These are phyloP conservation scores for Argentina silus DNA, from an alignment of 2,797 vertebrate species.

Conservation along the genomic window DNA sequence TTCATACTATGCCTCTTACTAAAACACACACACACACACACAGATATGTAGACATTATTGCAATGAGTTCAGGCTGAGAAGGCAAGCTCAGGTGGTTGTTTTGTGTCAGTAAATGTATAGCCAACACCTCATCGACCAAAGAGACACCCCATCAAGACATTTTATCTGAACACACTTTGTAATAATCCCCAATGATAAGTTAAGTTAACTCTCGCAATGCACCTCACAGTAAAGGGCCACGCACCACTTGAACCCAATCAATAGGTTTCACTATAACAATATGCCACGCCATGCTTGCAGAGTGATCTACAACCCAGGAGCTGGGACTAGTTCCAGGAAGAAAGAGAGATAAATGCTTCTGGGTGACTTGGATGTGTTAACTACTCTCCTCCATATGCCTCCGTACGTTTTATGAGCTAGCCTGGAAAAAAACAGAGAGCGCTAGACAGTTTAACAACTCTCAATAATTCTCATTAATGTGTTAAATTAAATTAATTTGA, in stretches of 20 bases:
- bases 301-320: constrained; percentile 31
- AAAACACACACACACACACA: not conserved
- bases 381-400: constrained; percentile 19
- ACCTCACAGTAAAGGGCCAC: not conserved
- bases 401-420: constrained; percentile 45
- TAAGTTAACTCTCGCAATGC: not conserved
- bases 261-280: not conserved
- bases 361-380: constrained; percentile 23
- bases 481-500: not conserved
- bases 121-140: not conserved
- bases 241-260: not conserved
- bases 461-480: not conserved
- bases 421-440: not conserved
- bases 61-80: not conserved
- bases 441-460: not conserved
- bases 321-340: constrained; percentile 36
- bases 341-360: constrained; percentile 28
- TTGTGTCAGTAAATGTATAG: not conserved
- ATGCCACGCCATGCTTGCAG: constrained; percentile 1
- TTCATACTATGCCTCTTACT: not conserved
- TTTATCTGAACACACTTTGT: not conserved
- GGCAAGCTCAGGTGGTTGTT: not conserved
- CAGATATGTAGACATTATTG: not conserved
- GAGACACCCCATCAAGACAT: not conserved
- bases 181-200: not conserved